Evolutionary conservation across 2,888 invertebrate species (phyloP).

Genomic region (Torymus aiolomorphi): DNA sequence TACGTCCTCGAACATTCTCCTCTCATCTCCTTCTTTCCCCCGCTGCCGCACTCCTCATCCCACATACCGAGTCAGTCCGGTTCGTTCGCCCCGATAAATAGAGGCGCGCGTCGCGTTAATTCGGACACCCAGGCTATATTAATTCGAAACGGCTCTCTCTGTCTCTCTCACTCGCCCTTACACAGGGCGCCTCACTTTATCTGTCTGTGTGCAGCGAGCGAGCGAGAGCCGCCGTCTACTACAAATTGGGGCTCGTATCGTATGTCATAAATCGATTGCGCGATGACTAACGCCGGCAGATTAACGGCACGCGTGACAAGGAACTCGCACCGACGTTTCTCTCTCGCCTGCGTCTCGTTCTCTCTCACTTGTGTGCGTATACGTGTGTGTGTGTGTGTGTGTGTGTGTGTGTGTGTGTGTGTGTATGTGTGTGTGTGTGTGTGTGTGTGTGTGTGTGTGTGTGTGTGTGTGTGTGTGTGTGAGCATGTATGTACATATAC

Average conservation of each 20-base stretch:
- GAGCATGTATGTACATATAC: too few relatives aligned
- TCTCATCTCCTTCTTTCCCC: background rate
- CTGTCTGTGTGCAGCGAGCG: too few relatives aligned
- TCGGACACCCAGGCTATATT: slow-evolving; percentile 51
- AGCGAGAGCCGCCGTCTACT: slow-evolving; percentile 36
- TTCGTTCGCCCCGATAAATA: slow-evolving; percentile 30
- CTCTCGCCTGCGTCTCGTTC: background rate
- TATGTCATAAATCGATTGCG: slow-evolving; percentile 58
- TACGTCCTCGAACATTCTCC: too few relatives aligned
- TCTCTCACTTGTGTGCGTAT: background rate
- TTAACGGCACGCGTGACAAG: slow-evolving; percentile 42
- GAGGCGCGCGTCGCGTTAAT: slow-evolving; percentile 42
- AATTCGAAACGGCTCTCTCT: slow-evolving; percentile 50
- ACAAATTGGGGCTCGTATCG: slow-evolving; percentile 59
- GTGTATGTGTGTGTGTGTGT: too few relatives aligned
- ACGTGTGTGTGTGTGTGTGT: too few relatives aligned
- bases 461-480: too few relatives aligned
- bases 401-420: too few relatives aligned
- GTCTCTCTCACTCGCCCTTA: background rate
- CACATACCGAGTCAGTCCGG: background rate
- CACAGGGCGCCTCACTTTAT: background rate
- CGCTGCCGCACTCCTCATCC: background rate
- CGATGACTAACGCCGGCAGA: slow-evolving; percentile 40
- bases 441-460: too few relatives aligned
- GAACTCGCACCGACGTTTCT: background rate